Percentiles rank a stretch among this genome's conserved stretches.
Conservation (phyloP, 1,140 invertebrate genomes). For the Nixonia krombeini region DNA sequence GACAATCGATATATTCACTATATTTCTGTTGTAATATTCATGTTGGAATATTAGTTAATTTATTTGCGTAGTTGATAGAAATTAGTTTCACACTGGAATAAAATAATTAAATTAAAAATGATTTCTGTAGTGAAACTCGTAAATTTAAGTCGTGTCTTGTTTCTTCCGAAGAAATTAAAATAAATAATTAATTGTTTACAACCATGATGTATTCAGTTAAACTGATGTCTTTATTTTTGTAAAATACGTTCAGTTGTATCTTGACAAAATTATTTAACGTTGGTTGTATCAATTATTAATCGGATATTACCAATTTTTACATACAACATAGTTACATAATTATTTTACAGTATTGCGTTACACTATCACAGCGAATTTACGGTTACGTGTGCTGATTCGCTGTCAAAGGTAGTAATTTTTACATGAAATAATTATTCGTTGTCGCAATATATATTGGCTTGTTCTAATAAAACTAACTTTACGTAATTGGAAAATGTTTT, state of each 20-base stretch:
- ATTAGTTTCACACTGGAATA: no score
- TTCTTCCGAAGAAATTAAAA: no score
- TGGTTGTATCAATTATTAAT: background rate
- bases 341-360: background rate
- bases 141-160: no score
- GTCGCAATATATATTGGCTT: background rate
- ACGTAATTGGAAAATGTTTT: background rate
- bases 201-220: no score
- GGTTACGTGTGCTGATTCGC: background rate
- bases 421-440: background rate
- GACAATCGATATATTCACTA: background rate
- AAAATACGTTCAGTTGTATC: background rate
- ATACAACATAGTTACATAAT: background rate
- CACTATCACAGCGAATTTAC: background rate
- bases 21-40: background rate
- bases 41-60: background rate
- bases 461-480: background rate
- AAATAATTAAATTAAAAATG: no score
- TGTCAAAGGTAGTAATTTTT: background rate
- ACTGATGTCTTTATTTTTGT: background rate
- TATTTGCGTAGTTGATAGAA: background rate
- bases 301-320: no score
- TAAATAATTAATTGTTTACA: no score
- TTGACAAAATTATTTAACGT: background rate
- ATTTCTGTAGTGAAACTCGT: no score